Conservation (phyloP, 2,888 invertebrate genomes). For the Dynastes grantii region DNA sequence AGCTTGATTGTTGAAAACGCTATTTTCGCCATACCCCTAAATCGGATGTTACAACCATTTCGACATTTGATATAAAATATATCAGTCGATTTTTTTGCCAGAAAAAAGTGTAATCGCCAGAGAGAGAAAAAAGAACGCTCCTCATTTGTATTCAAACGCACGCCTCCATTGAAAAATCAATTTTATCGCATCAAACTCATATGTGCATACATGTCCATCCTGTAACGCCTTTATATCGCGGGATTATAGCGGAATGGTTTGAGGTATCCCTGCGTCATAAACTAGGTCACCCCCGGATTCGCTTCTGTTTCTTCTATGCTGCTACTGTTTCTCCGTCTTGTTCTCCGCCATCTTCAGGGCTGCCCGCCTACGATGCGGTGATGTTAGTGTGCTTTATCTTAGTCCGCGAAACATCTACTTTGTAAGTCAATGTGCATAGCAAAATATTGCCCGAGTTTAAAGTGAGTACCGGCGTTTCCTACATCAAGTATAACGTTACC, state of each 20-base stretch:
- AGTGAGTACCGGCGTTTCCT: conserved; percentile 23
- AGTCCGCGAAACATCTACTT: conserved; percentile 46
- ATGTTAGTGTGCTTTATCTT: conserved; percentile 52
- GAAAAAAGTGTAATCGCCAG: conserved; percentile 1
- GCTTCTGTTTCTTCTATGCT: background rate
- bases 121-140: background rate
- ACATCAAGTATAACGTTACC: conserved; percentile 18
- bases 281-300: conserved; percentile 17
- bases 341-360: background rate
- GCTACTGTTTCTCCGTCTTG: conserved; percentile 3
- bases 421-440: conserved; percentile 51
- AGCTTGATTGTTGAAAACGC: too few relatives aligned
- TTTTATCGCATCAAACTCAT: conserved; percentile 28
- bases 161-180: conserved; percentile 32
- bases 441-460: conserved; percentile 41
- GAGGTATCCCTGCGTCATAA: conserved; percentile 12
- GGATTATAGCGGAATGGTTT: conserved; percentile 1
- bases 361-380: background rate
- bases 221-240: conserved; percentile 18
- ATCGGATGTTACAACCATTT: background rate
- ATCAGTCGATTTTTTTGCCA: background rate
- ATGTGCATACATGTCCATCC: conserved; percentile 33
- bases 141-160: conserved; percentile 31
- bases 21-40: too few relatives aligned
- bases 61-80: background rate